phyloP scores from a whole-genome alignment of 2,797 vertebrate genomes.

The Falco naumanni region DNA sequence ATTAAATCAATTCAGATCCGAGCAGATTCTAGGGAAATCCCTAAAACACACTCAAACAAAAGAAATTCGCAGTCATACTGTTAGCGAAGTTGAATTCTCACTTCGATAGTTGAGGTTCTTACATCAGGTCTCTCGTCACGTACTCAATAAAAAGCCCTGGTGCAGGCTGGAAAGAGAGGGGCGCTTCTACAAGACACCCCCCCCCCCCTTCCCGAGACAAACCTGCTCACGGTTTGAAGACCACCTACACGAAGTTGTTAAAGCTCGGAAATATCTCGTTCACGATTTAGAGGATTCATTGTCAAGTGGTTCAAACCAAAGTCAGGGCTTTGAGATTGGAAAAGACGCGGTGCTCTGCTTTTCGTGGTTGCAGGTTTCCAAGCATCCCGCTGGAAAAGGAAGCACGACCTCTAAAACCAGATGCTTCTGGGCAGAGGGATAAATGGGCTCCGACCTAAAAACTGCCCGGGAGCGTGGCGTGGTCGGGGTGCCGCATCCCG shows the following conservation, averaged over 20 bases:
- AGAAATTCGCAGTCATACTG: conserved; percentile 30
- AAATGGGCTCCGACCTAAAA: background rate
- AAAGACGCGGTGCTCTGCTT: conserved; percentile 8
- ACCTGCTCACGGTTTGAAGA: background rate
- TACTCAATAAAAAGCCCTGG: conserved; percentile 23
- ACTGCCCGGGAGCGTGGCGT: background rate
- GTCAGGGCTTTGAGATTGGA: conserved; percentile 23
- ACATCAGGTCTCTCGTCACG: conserved; percentile 4
- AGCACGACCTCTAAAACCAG: background rate
- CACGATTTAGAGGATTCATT: conserved; percentile 14
- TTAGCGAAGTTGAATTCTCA: conserved; percentile 44
- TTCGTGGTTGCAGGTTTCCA: background rate
- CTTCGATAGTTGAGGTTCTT: conserved; percentile 35
- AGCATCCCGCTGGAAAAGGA: conserved; percentile 15
- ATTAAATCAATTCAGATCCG: conserved; percentile 51
- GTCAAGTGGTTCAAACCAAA: conserved; percentile 35
- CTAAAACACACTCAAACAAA: conserved; percentile 41
- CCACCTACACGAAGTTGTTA: conserved; percentile 30
- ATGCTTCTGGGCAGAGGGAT: background rate
- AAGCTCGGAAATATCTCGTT: conserved; percentile 39
- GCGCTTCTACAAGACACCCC: background rate
- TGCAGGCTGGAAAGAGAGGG: conserved; percentile 30
- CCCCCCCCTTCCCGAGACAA: conserved; percentile 14
- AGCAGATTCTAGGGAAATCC: conserved; percentile 37
- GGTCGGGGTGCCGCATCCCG: background rate